Evolutionary conservation across 2,113 vertebrate species (phyloP), one percentile per base, ranked within the genome.

Genomic region (Macroglossus sobrinus): DNA sequence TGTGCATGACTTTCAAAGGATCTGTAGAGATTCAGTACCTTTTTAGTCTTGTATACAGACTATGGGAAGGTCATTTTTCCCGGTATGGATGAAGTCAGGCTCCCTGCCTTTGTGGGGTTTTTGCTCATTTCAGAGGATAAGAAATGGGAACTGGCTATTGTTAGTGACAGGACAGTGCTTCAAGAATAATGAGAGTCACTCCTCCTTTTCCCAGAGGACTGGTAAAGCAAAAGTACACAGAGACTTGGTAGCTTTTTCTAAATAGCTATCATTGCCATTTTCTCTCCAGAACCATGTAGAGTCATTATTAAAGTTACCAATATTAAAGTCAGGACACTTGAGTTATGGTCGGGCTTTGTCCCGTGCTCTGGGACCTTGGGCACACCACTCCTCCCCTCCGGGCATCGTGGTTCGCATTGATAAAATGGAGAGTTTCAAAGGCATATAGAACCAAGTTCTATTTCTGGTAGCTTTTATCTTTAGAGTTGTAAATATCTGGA

Each of bases 101-200:
- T 91, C 55, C 30, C 22, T 75, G 64, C 76, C 57, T 79, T 40
- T 55, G 72, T 88, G 57, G 55, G 26, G 12, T 2, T 79, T 96
- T 75, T 84, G 16, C 57, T 88, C 55, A 61, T 89, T 93, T 89
- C 53, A 66, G 80, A 96, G 76, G 68, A 93, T 74, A 91, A 96
- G 94, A 95, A 95, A 96, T 96, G 69, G 63, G 55, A 72, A 40
- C 81, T 64, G 47, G 53, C 93, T 91, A 68, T 96, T 95, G 76
- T 82, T 94, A 75, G 75, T 94, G 97, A 96, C 94, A 97, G 93
- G 76, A 33, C n/a, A 96, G 95, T 64, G 26, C 82, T 93, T 93
- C 55, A 94, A 93, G 94, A 97, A 40, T 89, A 96, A 97, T 97
- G 95, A 95, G 76, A 91, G 61, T 66, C 24, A 45, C 94, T 86